Evolutionary conservation across 2,113 vertebrate genomes (phyloP), one percentile per base, ranked within the genome.

Genomic region (Cheirogaleus medius): DNA sequence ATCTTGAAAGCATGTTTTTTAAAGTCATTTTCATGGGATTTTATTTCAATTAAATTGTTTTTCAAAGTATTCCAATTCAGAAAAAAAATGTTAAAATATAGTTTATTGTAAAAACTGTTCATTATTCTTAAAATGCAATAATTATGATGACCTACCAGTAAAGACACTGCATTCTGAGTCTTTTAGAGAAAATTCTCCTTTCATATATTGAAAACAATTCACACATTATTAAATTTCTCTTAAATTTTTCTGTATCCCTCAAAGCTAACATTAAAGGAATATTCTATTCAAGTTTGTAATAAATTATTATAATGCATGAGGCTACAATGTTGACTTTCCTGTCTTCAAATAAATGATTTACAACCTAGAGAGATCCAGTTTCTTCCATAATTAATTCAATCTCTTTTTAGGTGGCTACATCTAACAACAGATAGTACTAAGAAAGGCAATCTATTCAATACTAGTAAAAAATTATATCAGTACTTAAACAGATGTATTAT

Each of bases 41-140:
- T 94, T 60, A 90, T 84, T 92, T 81, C 90, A 96, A 85, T 92
- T 96, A 94, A 78, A 80, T 90, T 94, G 39, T 74, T 97, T 97
- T 94, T 87, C 84, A 92, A 83, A 77, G 69, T 54, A 95, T 64
- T 95, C 74, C n/a, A 95, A 73, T 94, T 98, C 44, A 78, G 52
- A 84, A 87, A 81, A n/a, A 81, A 87, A 93, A 42, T 60, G n/a
- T 69, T 86, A 89, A 94, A 83, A 96, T n/a, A 20, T 23, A 88
- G 37, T 80, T 80, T 71, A 94, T 95, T 4, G 77, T 91, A 69
- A 94, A 95, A 95, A 68, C 54, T 69, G 32, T 87, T 96, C 95
- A 66, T 64, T 93, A 92, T 34, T 76, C 69, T 95, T 89, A 95
- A 93, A 56, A 96, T 1, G 17, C 52, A 94, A 64, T 87, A 95